Conservation (phyloP, 1,140 invertebrate genomes). For the Apis florea region DNA sequence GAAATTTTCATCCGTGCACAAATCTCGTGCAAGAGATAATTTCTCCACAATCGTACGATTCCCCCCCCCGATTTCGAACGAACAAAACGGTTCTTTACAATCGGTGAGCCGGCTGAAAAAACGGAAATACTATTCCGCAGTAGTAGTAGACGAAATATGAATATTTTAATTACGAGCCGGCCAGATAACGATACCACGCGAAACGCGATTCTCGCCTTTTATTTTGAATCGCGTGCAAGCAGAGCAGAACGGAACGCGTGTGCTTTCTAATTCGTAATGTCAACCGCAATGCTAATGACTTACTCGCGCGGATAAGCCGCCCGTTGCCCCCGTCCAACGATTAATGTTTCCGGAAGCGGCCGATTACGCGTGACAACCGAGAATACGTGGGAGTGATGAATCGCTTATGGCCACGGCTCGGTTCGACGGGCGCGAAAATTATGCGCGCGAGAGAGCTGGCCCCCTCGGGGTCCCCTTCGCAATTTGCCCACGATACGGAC, state of each 20-base stretch:
- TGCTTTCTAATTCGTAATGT: conserved; percentile 68
- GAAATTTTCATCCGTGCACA: too few relatives aligned
- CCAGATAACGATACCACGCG: not conserved
- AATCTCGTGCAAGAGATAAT: too few relatives aligned
- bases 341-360: conserved; percentile 62
- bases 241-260: conserved; percentile 64
- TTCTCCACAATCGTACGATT: too few relatives aligned
- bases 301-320: conserved; percentile 52
- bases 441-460: conserved; percentile 5
- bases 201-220: conserved; percentile 35
- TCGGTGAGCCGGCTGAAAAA: not conserved
- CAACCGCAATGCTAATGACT: conserved; percentile 64
- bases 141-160: conserved; percentile 10
- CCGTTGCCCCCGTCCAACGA: conserved; percentile 46
- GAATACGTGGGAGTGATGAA: conserved; percentile 52
- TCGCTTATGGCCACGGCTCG: conserved; percentile 27
- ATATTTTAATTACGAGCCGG: conserved; percentile 53
- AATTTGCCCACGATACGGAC: conserved; percentile 4
- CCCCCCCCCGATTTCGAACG: too few relatives aligned
- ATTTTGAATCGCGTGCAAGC: conserved; percentile 46
- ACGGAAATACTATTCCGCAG: not conserved
- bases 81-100: too few relatives aligned
- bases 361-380: conserved; percentile 51
- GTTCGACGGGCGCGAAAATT: conserved; percentile 40
- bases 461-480: not conserved